These are phyloP conservation scores for Dichetophora obliterata DNA, from an alignment of 2,888 invertebrate species.

Conservation along the genomic window DNA sequence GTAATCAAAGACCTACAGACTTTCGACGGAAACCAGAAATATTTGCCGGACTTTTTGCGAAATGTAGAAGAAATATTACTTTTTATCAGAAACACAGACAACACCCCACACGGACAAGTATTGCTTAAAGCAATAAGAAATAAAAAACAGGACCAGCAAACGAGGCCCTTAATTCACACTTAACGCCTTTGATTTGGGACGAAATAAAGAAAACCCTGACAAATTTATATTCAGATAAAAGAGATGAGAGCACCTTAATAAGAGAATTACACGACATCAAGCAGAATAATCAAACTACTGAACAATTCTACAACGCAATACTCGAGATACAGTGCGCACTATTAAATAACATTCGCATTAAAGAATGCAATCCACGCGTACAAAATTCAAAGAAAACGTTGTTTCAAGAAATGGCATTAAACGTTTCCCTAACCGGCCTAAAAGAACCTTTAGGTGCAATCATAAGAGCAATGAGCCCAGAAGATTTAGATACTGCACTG, in stretches of 20 bases:
- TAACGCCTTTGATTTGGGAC: conserved; percentile 44
- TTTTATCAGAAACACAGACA: conserved; percentile 34
- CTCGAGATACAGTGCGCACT: conserved; percentile 47
- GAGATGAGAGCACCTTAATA: conserved; percentile 44
- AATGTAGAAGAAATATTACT: conserved; percentile 48
- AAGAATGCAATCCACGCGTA: conserved; percentile 45
- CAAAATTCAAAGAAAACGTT: conserved; percentile 44
- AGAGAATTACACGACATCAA: conserved; percentile 43
- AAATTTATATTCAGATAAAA: conserved; percentile 42
- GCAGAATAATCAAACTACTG: conserved; percentile 44
- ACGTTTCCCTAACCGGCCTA: conserved; percentile 46
- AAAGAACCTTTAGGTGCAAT: conserved; percentile 50
- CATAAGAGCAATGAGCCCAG: conserved; percentile 50
- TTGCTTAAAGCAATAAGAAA: conserved; percentile 47
- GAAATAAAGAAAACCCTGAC: conserved; percentile 42
- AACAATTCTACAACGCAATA: conserved; percentile 47
- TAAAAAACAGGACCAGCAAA: conserved; percentile 48
- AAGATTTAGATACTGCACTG: conserved; percentile 37
- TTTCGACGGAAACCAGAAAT: conserved; percentile 44
- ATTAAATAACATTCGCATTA: conserved; percentile 45
- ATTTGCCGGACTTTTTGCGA: conserved; percentile 44
- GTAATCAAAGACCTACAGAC: conserved; percentile 45
- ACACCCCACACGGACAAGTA: conserved; percentile 39
- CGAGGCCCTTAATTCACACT: conserved; percentile 48
- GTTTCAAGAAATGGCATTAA: conserved; percentile 50